A percentile compares a stretch with the other conserved stretches of the same genome.
Evolutionary conservation across 2,797 vertebrate genomes (phyloP).

Genomic region (Xiphophorus birchmanni): DNA sequence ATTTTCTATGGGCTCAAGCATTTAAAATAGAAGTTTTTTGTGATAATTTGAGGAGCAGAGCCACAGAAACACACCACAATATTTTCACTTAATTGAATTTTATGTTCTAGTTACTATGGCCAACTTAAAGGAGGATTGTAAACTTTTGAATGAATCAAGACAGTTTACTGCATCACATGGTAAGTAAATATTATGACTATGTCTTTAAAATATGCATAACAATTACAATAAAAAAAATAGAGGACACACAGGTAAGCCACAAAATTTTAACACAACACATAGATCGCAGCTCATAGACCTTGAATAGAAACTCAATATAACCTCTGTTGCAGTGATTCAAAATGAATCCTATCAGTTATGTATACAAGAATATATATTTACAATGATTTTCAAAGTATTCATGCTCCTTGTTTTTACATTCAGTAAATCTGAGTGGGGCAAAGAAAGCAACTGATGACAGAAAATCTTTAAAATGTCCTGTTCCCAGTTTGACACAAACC

Average conservation of each 20-base stretch:
- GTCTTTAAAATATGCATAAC: constrained; percentile 4
- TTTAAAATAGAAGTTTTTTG: constrained; percentile 15
- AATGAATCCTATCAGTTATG: background rate
- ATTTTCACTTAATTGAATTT: constrained; percentile 15
- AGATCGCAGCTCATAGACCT: constrained; percentile 26
- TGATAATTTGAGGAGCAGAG: constrained; percentile 2
- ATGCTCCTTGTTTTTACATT: background rate
- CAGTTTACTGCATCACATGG: constrained; percentile 3
- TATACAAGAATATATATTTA: background rate
- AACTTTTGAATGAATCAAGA: constrained; percentile 2
- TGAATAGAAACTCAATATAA: constrained; percentile 10
- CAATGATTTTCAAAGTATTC: background rate
- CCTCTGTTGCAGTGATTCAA: too few species aligned
- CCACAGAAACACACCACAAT: constrained; percentile 10
- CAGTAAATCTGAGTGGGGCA: background rate
- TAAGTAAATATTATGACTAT: background rate
- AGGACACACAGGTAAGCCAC: background rate
- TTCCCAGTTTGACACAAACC: background rate
- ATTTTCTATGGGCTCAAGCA: background rate
- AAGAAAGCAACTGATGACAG: background rate
- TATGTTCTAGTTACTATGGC: constrained; percentile 8
- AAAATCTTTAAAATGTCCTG: background rate
- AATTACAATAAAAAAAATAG: constrained; percentile 17
- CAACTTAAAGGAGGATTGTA: constrained; percentile 8
- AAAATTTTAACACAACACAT: constrained; percentile 18